These are phyloP conservation scores for Menidia menidia DNA, from an alignment of 2,797 vertebrate genomes.

Conservation along the genomic window DNA sequence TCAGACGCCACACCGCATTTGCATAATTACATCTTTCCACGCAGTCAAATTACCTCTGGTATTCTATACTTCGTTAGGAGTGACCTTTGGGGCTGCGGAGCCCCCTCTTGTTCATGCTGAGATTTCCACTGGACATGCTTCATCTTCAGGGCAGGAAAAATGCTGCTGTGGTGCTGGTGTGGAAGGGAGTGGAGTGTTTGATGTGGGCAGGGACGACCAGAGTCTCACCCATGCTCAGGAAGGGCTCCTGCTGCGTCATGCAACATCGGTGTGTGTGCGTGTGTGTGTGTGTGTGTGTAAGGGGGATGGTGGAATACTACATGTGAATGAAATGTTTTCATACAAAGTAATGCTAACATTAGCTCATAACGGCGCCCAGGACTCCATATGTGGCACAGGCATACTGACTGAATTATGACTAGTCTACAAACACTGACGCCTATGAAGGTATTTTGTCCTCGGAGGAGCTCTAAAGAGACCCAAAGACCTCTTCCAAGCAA, in stretches of 20 bases:
- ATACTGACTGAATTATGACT: too few relatives aligned
- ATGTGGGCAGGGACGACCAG: conserved; percentile 40
- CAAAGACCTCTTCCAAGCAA: too few relatives aligned
- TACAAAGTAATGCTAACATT: neutral
- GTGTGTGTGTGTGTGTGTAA: too few relatives aligned
- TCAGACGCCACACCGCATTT: conserved; percentile 29
- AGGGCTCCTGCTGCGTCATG: conserved; percentile 30
- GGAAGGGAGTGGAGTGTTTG: conserved; percentile 26
- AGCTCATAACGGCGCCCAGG: neutral
- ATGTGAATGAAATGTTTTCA: neutral
- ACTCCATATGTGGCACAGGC: too few relatives aligned
- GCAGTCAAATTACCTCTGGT: conserved; percentile 50
- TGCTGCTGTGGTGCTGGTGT: conserved; percentile 43
- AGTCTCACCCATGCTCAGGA: conserved; percentile 18
- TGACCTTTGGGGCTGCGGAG: conserved; percentile 46
- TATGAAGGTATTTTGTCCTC: too few relatives aligned
- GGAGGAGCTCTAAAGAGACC: too few relatives aligned
- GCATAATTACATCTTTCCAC: conserved; percentile 37
- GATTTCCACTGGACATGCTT: conserved; percentile 60
- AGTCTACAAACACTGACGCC: too few relatives aligned
- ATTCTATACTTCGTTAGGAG: conserved; percentile 48
- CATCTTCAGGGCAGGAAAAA: conserved; percentile 43
- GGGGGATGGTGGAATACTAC: too few relatives aligned
- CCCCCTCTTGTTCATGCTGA: conserved; percentile 48
- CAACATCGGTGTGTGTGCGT: conserved; percentile 20